Evolutionary conservation across 2,888 invertebrate species (phyloP), one percentile per base, ranked within the genome.

Genomic region (Tuta absoluta): DNA sequence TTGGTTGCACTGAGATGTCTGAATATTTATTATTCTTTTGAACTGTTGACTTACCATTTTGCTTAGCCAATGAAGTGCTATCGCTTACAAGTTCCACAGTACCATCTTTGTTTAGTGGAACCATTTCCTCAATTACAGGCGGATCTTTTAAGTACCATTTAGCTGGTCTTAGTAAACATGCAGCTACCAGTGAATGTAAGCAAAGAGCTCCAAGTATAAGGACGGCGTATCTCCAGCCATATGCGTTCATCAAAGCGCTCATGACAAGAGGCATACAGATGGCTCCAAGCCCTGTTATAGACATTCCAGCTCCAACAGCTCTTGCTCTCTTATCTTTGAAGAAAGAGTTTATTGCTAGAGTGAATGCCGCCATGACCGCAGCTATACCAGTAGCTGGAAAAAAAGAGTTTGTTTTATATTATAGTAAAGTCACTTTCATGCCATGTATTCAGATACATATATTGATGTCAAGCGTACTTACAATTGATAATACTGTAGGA

Each of bases 401-500:
- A 65, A 61, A 71, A 69, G 68, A 24, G 8, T 8, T 24, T 33
- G 10, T 1, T 17, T 56, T 33, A 33, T 11, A n/a, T 10, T 8
- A 4, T n/a, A 10, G 10, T 53, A 53, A 24, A 24, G 17, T 17
- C 0, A 24, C n/a, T 19, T 51, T 19, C 17, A 0, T 21, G 51
- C 10, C 1, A 17, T 17, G n/a, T 28, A 17, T 56, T 1, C 1
- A 24, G 4, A 53, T 19, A 73, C 1, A 33, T 33, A 28, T 4
- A 28, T 33, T 8, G 33, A 33, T 7, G 8, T 33, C 1, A 33
- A 33, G 92, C 81, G 68, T 75, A 93, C 94, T 93, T 86, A 95
- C 95, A 94, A 80, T 94, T 93, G 72, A 95, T 91, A 77, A 95
- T 85, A 80, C 95, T 94, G 84, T 95, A 95, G 1, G 93, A 92